These are phyloP conservation scores for Globodera rostochiensis DNA, from an alignment of 1,140 invertebrate species.

Conservation along the genomic window DNA sequence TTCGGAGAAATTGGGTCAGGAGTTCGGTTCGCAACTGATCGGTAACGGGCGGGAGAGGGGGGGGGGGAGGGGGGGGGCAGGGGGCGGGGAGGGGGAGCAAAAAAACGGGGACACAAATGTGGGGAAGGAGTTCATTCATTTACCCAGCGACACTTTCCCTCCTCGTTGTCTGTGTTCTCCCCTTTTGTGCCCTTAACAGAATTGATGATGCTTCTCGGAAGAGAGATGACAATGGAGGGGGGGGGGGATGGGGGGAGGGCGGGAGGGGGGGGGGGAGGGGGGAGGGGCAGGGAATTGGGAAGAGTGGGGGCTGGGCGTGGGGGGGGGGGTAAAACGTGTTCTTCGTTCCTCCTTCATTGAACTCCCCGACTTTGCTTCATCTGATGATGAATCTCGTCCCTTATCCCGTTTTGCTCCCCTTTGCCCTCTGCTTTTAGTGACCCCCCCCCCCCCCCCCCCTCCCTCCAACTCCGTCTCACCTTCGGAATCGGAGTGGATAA, in stretches of 20 bases:
- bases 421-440: neutral
- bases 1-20: neutral
- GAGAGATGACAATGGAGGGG: neutral
- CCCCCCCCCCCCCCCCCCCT: no score
- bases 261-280: no score
- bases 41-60: neutral
- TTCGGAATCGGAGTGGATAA: neutral
- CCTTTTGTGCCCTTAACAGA: neutral
- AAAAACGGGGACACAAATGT: neutral
- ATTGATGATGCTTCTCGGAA: neutral
- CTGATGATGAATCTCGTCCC: conserved; percentile 2
- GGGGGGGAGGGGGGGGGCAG: no score
- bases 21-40: neutral
- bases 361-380: neutral
- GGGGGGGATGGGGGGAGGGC: no score
- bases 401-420: neutral
- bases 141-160: neutral
- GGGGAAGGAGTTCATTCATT: neutral
- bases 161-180: neutral
- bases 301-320: no score
- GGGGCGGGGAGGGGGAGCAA: neutral
- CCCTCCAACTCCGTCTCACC: neutral
- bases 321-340: neutral
- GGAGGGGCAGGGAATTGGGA: no score
- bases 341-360: neutral